Percentiles rank a stretch among this genome's conserved stretches.
Conservation (phyloP, 2,113 vertebrate species). For the Arothron firmamentum region DNA sequence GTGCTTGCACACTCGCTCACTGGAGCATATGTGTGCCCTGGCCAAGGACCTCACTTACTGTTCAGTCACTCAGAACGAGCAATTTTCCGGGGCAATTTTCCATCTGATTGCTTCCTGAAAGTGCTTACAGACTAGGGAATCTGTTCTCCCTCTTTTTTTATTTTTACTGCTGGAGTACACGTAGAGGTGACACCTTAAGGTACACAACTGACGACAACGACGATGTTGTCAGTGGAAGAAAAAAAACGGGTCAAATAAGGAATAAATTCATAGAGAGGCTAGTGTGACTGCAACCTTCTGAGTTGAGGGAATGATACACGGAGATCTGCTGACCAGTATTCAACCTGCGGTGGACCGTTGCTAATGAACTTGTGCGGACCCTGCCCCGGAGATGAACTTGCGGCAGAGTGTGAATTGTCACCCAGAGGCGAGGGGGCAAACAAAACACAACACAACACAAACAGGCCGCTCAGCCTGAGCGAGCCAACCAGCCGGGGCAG, state of each 20-base stretch:
- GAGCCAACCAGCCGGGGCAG: constrained; percentile 28
- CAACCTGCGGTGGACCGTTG: constrained; percentile 26
- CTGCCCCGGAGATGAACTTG: constrained; percentile 72
- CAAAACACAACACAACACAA: constrained; percentile 70
- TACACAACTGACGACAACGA: constrained; percentile 7
- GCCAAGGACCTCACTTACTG: constrained; percentile 35
- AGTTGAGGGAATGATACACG: not conserved
- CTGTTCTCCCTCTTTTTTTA: constrained; percentile 55
- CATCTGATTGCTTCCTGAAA: constrained; percentile 72
- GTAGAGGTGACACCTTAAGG: constrained; percentile 38
- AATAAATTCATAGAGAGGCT: not conserved
- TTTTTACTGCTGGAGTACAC: constrained; percentile 20
- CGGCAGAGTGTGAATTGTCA: constrained; percentile 70
- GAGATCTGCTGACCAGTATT: not conserved
- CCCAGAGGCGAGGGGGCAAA: constrained; percentile 67
- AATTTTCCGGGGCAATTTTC: constrained; percentile 71
- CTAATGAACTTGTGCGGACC: constrained; percentile 71
- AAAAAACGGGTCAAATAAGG: constrained; percentile 10
- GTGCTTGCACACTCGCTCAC: constrained; percentile 32
- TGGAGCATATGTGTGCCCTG: constrained; percentile 39
- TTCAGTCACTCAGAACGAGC: constrained; percentile 61
- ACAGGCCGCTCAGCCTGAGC: constrained; percentile 38
- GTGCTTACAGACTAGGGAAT: constrained; percentile 64
- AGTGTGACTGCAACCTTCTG: not conserved
- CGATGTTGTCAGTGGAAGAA: constrained; percentile 17